Percentiles rank a stretch among this genome's conserved stretches.
phyloP scores from a whole-genome alignment of 2,113 vertebrate species.

The Sakesphorus luctuosus region DNA sequence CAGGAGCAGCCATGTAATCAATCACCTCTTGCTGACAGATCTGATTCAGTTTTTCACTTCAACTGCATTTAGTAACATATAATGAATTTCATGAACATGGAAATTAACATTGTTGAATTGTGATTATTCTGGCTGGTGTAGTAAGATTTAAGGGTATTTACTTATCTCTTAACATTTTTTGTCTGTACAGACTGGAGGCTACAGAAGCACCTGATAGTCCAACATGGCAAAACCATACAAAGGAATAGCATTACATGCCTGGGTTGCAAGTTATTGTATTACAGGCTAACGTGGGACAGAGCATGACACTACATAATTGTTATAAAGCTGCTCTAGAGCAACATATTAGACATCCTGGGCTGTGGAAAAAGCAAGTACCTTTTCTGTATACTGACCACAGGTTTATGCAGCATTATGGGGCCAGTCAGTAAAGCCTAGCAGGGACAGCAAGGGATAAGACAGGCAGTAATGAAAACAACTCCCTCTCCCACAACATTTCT shows the following conservation, averaged over 20 bases:
- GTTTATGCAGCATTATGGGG: not conserved
- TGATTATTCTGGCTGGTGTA: not conserved
- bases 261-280: not conserved
- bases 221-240: not conserved
- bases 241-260: rapidly evolving
- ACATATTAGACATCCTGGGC: not conserved
- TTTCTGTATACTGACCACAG: not conserved
- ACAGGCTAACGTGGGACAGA: not conserved
- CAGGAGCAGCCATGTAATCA: not conserved
- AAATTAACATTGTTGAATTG: not conserved
- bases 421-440: not conserved
- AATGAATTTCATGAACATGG: not conserved
- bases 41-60: not conserved
- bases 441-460: not conserved
- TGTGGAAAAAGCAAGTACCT: not conserved
- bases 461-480: not conserved
- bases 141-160: not conserved
- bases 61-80: not conserved
- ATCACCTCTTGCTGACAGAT: not conserved
- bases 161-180: not conserved
- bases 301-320: not conserved
- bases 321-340: not conserved
- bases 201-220: not conserved
- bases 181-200: not conserved
- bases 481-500: rapidly evolving